Conservation (phyloP, 2,113 vertebrate species). For the Okapia johnstoni region DNA sequence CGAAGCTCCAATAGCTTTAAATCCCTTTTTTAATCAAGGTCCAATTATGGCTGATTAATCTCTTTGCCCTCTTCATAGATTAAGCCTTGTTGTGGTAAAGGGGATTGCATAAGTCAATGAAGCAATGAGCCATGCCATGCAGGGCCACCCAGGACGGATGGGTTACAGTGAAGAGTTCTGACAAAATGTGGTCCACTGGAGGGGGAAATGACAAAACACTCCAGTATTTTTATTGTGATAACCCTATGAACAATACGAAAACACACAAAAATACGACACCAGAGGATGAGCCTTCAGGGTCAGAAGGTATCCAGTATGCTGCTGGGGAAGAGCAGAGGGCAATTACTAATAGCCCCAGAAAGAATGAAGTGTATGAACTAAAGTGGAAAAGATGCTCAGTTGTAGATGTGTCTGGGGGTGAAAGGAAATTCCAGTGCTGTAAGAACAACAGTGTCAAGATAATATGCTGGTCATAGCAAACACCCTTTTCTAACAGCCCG, state of each 20-base stretch:
- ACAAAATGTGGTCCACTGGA: background rate
- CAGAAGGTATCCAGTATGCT: background rate
- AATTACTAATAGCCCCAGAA: background rate
- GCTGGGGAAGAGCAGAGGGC: background rate
- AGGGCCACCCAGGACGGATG: background rate
- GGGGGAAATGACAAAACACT: background rate
- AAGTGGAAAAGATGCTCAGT: background rate
- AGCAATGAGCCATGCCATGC: background rate
- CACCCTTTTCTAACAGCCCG: background rate
- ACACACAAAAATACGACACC: background rate
- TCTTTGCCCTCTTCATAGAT: background rate
- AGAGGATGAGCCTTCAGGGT: background rate
- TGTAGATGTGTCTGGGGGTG: background rate
- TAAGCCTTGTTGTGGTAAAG: background rate
- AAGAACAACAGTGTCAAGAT: background rate
- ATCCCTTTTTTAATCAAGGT: background rate
- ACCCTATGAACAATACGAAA: background rate
- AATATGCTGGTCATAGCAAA: background rate
- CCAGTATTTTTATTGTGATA: background rate
- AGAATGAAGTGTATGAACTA: background rate
- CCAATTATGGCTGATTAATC: background rate
- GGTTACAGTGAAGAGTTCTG: background rate
- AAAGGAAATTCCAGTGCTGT: background rate
- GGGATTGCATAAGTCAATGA: background rate
- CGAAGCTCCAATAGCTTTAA: background rate